Percentiles rank a stretch among this genome's conserved stretches.
These are phyloP conservation scores for Sesamia nonagrioides DNA, from an alignment of 1,140 invertebrate genomes.

Conservation along the genomic window DNA sequence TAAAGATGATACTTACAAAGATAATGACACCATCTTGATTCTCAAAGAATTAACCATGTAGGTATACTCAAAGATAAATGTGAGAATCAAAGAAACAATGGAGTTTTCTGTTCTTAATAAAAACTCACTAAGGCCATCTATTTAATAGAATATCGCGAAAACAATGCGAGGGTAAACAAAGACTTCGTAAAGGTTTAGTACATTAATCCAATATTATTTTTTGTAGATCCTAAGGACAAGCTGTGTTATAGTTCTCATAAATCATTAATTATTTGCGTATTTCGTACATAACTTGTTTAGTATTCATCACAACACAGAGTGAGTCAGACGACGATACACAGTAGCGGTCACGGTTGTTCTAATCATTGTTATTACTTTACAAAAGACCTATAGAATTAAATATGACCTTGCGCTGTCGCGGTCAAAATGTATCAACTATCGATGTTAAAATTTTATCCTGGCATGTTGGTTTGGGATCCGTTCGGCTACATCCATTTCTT, in stretches of 20 bases:
- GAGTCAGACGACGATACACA: slow-evolving; percentile 39
- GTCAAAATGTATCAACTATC: not conserved
- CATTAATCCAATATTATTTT: slow-evolving; percentile 24
- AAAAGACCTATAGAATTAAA: slow-evolving; percentile 25
- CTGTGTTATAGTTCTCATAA: slow-evolving; percentile 5
- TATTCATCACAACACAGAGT: slow-evolving; percentile 36
- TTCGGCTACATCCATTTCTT: not conserved
- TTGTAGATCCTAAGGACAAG: not conserved
- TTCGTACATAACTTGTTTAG: slow-evolving; percentile 1
- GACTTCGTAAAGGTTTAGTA: slow-evolving; percentile 7
- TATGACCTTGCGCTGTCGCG: slow-evolving; percentile 23
- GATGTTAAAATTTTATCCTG: not conserved
- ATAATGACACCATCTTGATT: slow-evolving; percentile 24
- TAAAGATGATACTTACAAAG: slow-evolving; percentile 4
- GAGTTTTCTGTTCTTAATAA: slow-evolving; percentile 20
- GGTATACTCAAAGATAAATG: slow-evolving; percentile 8
- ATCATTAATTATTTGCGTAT: slow-evolving; percentile 5
- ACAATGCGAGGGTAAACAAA: slow-evolving; percentile 29
- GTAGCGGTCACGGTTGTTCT: slow-evolving; percentile 45
- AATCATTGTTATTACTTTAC: slow-evolving; percentile 36
- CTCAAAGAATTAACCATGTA: slow-evolving; percentile 15
- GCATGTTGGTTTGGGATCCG: not conserved
- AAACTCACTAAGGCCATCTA: slow-evolving; percentile 19
- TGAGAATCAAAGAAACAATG: slow-evolving; percentile 33
- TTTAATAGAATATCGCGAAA: slow-evolving; percentile 29